Conservation (phyloP, 2,797 vertebrate genomes). For the Ateles fusciceps region DNA sequence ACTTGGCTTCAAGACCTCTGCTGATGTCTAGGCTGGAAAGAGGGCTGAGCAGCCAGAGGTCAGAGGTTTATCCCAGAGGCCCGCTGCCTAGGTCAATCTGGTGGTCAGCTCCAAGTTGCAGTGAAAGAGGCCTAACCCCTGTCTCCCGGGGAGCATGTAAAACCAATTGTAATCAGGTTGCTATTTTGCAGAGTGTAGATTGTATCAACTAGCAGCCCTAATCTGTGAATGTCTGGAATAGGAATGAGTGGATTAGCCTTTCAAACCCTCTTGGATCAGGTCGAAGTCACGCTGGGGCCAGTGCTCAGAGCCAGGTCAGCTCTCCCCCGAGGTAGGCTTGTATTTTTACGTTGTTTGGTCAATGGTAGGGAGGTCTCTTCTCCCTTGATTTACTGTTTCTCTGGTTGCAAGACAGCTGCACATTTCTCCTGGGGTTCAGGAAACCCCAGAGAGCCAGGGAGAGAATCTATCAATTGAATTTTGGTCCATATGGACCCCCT, state of each 20-base stretch:
- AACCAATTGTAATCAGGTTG: constrained; percentile 62
- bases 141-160: constrained; percentile 58
- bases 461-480: constrained; percentile 49
- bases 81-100: neutral
- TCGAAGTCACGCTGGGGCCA: constrained; percentile 53
- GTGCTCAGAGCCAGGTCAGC: constrained; percentile 45
- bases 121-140: constrained; percentile 40
- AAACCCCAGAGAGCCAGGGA: constrained; percentile 43
- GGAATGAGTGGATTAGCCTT: constrained; percentile 80
- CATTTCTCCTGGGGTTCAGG: constrained; percentile 28
- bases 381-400: neutral
- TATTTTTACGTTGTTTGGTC: neutral
- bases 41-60: neutral
- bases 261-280: constrained; percentile 70
- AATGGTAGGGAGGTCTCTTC: neutral
- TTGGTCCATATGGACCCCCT: neutral
- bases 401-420: neutral
- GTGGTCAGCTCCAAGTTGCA: neutral
- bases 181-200: constrained; percentile 67
- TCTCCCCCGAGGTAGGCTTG: constrained; percentile 14
- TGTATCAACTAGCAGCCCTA: constrained; percentile 74
- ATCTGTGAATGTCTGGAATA: constrained; percentile 76
- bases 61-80: neutral
- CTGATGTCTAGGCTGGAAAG: neutral
- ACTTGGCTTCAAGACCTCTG: neutral